Conservation (phyloP, 2,113 vertebrate genomes). For the Trematocara stigmaticum region DNA sequence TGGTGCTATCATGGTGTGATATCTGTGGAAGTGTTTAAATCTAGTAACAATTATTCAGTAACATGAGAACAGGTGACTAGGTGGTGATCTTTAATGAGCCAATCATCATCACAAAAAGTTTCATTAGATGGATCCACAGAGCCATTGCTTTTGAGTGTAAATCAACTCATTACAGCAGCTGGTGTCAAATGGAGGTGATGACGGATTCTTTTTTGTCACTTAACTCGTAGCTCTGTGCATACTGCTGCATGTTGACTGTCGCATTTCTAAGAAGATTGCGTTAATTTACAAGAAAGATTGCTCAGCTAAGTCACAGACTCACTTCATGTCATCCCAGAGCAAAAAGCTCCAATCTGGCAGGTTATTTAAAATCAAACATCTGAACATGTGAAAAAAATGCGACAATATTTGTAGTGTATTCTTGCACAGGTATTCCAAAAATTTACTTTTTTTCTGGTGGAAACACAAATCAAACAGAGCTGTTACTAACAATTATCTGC, state of each 20-base stretch:
- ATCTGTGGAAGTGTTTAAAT: background rate
- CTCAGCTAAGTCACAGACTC: background rate
- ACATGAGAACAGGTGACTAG: background rate
- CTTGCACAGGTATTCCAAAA: background rate
- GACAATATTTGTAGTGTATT: background rate
- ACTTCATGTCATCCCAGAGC: background rate
- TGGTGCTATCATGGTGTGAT: background rate
- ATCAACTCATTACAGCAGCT: background rate
- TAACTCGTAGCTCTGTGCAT: background rate
- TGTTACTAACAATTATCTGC: background rate
- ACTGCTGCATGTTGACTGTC: background rate
- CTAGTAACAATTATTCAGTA: background rate
- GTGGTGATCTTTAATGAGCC: background rate
- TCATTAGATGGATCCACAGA: background rate
- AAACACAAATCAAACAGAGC: background rate
- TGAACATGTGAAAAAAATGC: accelerated
- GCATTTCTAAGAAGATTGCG: background rate
- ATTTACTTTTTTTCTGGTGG: background rate
- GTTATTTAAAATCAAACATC: background rate
- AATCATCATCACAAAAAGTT: background rate
- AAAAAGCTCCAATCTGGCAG: background rate
- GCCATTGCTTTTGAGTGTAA: background rate
- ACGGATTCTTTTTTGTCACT: background rate
- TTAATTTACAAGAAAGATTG: background rate
- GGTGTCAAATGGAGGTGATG: background rate